A percentile compares a stretch with the other conserved stretches of the same genome.
phyloP scores from a whole-genome alignment of 2,888 invertebrate species.

The Lasioglossum calceatum region DNA sequence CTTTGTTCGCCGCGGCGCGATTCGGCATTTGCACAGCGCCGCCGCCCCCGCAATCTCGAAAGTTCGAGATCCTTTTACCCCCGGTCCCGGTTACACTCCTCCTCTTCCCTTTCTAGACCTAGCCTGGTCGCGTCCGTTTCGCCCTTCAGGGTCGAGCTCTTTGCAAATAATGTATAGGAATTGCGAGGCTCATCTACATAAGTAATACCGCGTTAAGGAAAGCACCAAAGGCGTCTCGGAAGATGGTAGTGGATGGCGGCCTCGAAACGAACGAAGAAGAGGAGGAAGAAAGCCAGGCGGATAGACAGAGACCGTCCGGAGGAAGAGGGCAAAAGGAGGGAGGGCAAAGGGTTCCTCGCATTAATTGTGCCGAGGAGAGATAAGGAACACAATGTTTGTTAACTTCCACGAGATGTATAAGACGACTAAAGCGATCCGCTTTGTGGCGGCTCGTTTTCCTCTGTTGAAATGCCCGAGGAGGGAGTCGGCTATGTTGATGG shows the following conservation, averaged over 20 bases:
- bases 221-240: slow-evolving; percentile 78
- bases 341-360: slow-evolving; percentile 77
- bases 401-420: slow-evolving; percentile 78
- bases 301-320: slow-evolving; percentile 7
- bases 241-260: slow-evolving; percentile 62
- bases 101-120: background rate
- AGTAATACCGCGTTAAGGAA: slow-evolving; percentile 83
- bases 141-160: slow-evolving; percentile 69
- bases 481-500: background rate
- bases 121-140: slow-evolving; percentile 57
- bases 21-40: slow-evolving; percentile 69
- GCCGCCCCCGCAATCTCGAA: slow-evolving; percentile 77
- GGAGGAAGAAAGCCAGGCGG: slow-evolving; percentile 49
- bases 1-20: slow-evolving; percentile 62
- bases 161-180: slow-evolving; percentile 83
- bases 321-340: slow-evolving; percentile 30
- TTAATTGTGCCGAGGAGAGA: slow-evolving; percentile 80
- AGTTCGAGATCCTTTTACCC: slow-evolving; percentile 80
- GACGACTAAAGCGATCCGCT: slow-evolving; percentile 75
- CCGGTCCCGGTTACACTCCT: slow-evolving; percentile 1
- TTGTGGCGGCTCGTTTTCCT: slow-evolving; percentile 73
- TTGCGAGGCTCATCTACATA: slow-evolving; percentile 83
- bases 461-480: slow-evolving; percentile 51
- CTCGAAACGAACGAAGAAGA: slow-evolving; percentile 45
- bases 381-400: slow-evolving; percentile 82